Conservation (phyloP, 1,140 invertebrate genomes). For the Pissodes strobi region DNA sequence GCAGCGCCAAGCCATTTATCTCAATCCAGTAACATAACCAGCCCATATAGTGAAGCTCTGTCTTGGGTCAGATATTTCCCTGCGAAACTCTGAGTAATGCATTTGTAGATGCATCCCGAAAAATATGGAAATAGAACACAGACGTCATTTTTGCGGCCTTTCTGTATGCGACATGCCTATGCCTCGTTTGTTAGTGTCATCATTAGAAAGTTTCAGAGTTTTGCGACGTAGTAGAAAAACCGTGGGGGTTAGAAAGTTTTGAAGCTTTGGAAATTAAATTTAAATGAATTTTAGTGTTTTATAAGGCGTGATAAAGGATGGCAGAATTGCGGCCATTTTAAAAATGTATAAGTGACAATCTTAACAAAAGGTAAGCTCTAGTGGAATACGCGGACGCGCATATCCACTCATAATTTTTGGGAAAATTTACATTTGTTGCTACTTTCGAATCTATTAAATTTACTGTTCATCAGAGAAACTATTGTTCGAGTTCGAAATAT, state of each 20-base stretch:
- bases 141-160: slow-evolving; percentile 12
- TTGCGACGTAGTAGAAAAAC: slow-evolving; percentile 12
- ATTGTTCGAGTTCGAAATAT: no score
- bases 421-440: no score
- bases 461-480: no score
- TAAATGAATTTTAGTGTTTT: slow-evolving; percentile 24
- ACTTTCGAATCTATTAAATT: no score
- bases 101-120: slow-evolving; percentile 13
- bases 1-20: slow-evolving; percentile 10
- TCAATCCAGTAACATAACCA: slow-evolving; percentile 17
- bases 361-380: no score
- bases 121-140: slow-evolving; percentile 19
- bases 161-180: slow-evolving; percentile 23
- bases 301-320: slow-evolving; percentile 2
- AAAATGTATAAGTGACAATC: no score
- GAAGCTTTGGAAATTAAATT: slow-evolving; percentile 13
- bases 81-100: slow-evolving; percentile 13
- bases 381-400: no score
- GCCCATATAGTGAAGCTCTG: slow-evolving; percentile 13
- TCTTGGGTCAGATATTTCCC: slow-evolving; percentile 8
- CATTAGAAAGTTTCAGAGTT: slow-evolving; percentile 23
- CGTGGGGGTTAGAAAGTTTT: slow-evolving; percentile 5
- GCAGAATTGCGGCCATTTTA: no score
- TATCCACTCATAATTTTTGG: no score
- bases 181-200: slow-evolving; percentile 27